Conservation (phyloP, 2,888 invertebrate genomes). For the Notodonta dromedarius region DNA sequence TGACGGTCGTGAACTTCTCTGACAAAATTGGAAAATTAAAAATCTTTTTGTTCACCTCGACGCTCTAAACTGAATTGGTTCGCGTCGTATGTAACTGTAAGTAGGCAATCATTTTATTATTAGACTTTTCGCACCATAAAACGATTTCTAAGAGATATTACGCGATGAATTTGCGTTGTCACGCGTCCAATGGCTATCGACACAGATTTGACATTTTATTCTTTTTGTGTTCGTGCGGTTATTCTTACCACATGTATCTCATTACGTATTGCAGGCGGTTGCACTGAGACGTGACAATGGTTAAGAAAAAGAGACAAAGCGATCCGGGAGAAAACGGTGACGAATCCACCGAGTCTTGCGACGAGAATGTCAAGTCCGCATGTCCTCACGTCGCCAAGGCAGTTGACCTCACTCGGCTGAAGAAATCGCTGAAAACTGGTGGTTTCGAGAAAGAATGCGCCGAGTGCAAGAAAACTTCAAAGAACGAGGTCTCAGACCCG, state of each 20-base stretch:
- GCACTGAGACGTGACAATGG: constrained; percentile 83
- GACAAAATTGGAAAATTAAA: constrained; percentile 65
- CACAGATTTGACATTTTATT: constrained; percentile 82
- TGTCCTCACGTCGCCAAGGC: constrained; percentile 89
- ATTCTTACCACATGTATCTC: constrained; percentile 81
- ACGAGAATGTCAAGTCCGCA: constrained; percentile 86
- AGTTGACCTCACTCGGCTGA: constrained; percentile 85
- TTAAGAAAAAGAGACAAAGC: constrained; percentile 89
- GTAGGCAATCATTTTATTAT: constrained; percentile 52
- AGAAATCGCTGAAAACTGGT: constrained; percentile 81
- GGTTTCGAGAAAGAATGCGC: constrained; percentile 84
- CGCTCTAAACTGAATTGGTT: constrained; percentile 48
- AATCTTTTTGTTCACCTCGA: constrained; percentile 51
- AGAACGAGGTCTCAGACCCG: constrained; percentile 69
- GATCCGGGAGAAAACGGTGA: constrained; percentile 86
- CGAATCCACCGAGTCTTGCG: constrained; percentile 89
- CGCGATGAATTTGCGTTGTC: constrained; percentile 78
- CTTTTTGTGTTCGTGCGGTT: constrained; percentile 79
- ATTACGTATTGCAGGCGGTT: constrained; percentile 78
- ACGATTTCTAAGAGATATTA: constrained; percentile 41
- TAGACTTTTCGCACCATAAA: constrained; percentile 35
- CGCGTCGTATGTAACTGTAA: constrained; percentile 73
- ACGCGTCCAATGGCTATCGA: constrained; percentile 83
- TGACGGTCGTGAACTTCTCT: constrained; percentile 73
- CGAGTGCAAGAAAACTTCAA: constrained; percentile 82